Base-by-base conservation (phyloP, 1,140 invertebrate genomes). In the Chironomus striatipennis region DNA sequence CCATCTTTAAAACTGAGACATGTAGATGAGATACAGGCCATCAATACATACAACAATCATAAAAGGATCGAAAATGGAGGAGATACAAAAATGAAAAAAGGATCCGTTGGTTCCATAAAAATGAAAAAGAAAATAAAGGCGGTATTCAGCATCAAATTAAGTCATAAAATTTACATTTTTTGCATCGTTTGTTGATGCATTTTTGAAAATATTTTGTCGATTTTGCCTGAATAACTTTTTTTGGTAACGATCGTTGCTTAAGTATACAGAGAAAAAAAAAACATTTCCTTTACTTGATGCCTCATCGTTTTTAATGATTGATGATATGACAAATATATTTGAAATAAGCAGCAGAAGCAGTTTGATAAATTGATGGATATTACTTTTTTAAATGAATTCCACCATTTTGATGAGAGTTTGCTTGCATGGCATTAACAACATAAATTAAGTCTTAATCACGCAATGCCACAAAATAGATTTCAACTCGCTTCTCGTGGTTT, bases 361-460 rank as follows among this genome's bases (percentile, higher is more conserved):
- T 57, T n/a, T 57, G 47, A 57, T 57, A 57, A 57, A 57, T 10
- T 47, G 8, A 47, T 47, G 77, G 78, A 74, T 76, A 76, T 73
- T 80, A 80, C 78, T 80, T 79, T 79, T 77, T 78, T 79, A 79
- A 78, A n/a, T 24, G 8, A 9, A 42, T 42, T 34, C 24, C 42
- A 73, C 24, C 21, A 42, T 42, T 73, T 57, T 57, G 4, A n/a
- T 57, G 5, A 10, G n/a, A 15, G 12, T n/a, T 57, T 57, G 24
- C 24, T 34, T 34, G 24, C 24, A 34, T 34, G 24, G 24, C 24
- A 34, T 34, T 2, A 34, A 5, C 24, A 34, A 34, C 24, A 34
- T 34, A 34, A 34, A 34, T 34, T 34, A 34, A 34, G 24, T 34
- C 24, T 34, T 34, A 34, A 34, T 34, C 24, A 34, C 24, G 24